Evolutionary conservation across 1,140 invertebrate species (phyloP).

Genomic region (Hyles vespertilio): DNA sequence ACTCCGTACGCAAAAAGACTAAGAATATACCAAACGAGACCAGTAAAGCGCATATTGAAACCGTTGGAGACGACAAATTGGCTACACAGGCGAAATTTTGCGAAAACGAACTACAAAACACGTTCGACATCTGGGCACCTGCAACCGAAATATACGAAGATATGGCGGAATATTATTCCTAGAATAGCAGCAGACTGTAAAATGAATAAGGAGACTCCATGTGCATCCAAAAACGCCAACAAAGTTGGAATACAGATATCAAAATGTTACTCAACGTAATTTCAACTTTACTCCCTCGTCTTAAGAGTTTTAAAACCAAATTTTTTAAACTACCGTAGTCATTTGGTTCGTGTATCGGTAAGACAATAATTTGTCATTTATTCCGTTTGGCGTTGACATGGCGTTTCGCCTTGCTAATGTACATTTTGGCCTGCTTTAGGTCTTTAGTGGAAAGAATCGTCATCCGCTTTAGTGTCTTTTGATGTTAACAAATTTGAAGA

Average conservation of each 20-base stretch:
- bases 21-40: slow-evolving; percentile 25
- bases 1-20: slow-evolving; percentile 29
- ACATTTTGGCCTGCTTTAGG: slow-evolving; percentile 16
- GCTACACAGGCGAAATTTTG: slow-evolving; percentile 4
- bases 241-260: slow-evolving; percentile 24
- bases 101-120: slow-evolving; percentile 1
- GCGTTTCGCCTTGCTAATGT: slow-evolving; percentile 38
- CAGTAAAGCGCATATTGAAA: slow-evolving; percentile 54
- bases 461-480: slow-evolving; percentile 8
- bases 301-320: no score
- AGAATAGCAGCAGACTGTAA: slow-evolving; percentile 73
- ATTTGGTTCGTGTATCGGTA: slow-evolving; percentile 33
- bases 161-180: slow-evolving; percentile 64
- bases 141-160: slow-evolving; percentile 55
- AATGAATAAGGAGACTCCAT: slow-evolving; percentile 63
- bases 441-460: slow-evolving; percentile 25
- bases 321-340: background rate
- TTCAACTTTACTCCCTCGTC: slow-evolving; percentile 12
- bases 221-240: slow-evolving; percentile 55
- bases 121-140: slow-evolving; percentile 66
- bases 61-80: slow-evolving; percentile 45
- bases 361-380: slow-evolving; percentile 66
- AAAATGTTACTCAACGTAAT: slow-evolving; percentile 16
- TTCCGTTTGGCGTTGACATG: slow-evolving; percentile 52
- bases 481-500: background rate